A percentile compares a stretch with the other conserved stretches of the same genome.
These are phyloP conservation scores for human (Homo sapiens) DNA, from an alignment of 2,113 vertebrate genomes.

Conservation along the genomic window DNA sequence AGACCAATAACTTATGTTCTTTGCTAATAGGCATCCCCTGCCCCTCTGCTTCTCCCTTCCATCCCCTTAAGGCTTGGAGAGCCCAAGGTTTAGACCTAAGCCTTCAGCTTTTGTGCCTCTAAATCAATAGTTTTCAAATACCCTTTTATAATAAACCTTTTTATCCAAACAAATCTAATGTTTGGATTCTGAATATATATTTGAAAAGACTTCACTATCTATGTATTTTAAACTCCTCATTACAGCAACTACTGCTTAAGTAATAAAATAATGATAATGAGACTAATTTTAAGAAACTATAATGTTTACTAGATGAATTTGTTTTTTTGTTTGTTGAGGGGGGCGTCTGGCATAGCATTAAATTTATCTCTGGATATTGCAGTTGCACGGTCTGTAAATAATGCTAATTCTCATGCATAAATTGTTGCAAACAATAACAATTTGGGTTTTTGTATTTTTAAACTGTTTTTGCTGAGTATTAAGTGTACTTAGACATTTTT, in stretches of 20 bases:
- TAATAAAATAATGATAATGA: not conserved
- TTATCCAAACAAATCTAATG: not conserved
- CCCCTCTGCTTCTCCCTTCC: rapidly evolving
- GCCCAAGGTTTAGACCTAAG: not conserved
- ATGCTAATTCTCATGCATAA: not conserved
- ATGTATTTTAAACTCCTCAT: not conserved
- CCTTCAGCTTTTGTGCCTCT: not conserved
- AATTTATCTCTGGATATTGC: not conserved
- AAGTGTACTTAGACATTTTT: constrained; percentile 5
- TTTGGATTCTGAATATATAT: not conserved
- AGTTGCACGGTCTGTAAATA: not conserved
- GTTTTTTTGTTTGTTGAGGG: not conserved
- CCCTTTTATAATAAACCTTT: not conserved
- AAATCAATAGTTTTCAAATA: not conserved
- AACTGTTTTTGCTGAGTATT: not conserved
- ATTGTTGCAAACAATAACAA: not conserved
- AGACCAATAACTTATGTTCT: not conserved
- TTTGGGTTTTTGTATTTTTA: not conserved
- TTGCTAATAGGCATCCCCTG: not conserved
- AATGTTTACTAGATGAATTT: not conserved
- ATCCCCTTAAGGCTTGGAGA: not conserved
- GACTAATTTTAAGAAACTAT: not conserved
- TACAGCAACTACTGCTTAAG: not conserved
- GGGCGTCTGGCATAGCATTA: not conserved
- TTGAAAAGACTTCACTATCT: not conserved